Conservation (phyloP, 2,888 invertebrate genomes). For the Rhopalosiphum nymphaeae region DNA sequence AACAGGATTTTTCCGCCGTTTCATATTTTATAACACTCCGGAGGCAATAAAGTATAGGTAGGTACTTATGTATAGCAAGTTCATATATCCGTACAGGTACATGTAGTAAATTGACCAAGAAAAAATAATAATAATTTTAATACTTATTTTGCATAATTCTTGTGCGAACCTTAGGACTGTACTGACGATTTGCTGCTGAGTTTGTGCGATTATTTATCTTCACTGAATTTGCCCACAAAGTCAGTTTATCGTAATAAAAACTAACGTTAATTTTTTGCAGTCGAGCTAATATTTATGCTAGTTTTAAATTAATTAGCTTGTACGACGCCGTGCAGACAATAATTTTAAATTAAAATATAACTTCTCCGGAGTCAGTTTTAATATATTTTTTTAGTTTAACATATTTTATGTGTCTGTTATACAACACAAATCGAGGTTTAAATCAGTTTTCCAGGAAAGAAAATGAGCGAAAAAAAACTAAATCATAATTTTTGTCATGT, state of each 20-base stretch:
- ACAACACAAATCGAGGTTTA: slow-evolving; percentile 19
- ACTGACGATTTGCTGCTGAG: neutral
- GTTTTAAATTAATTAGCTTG: slow-evolving; percentile 43
- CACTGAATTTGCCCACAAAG: neutral
- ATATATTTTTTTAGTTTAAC: slow-evolving; percentile 24
- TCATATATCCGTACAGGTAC: neutral
- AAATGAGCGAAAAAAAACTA: neutral
- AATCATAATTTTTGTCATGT: slow-evolving; percentile 17
- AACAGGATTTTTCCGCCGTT: neutral
- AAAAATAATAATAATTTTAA: neutral
- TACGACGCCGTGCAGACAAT: slow-evolving; percentile 6
- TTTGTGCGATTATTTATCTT: neutral
- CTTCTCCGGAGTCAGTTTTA: slow-evolving; percentile 22
- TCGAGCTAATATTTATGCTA: slow-evolving; percentile 1
- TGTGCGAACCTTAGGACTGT: neutral
- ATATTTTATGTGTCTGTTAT: slow-evolving; percentile 19
- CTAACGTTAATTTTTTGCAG: slow-evolving; percentile 4
- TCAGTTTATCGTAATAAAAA: slow-evolving; percentile 13
- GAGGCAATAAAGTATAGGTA: no score
- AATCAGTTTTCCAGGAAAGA: neutral
- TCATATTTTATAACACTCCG: neutral
- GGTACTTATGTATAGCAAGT: neutral
- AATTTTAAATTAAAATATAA: slow-evolving; percentile 34
- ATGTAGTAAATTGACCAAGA: neutral
- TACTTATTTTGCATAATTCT: neutral